Percentiles rank a stretch among this genome's conserved stretches.
These are phyloP conservation scores for Oncorhynchus clarkii DNA, from an alignment of 2,113 vertebrate species.

Conservation along the genomic window DNA sequence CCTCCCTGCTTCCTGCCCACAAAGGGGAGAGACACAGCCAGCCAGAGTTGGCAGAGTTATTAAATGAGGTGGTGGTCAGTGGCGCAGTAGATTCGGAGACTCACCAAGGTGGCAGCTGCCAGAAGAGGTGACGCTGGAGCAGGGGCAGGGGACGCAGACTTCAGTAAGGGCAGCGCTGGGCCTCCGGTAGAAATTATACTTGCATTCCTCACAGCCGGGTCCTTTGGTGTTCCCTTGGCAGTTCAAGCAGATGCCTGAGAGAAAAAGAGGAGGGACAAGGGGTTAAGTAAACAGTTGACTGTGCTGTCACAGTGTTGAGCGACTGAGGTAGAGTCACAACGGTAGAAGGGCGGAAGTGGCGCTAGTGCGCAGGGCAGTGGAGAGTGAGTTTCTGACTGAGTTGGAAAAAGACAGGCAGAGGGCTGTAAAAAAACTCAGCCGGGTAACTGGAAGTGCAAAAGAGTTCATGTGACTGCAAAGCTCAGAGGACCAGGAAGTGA, in stretches of 20 bases:
- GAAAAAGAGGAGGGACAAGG: constrained; percentile 18
- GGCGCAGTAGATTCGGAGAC: constrained; percentile 21
- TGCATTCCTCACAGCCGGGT: constrained; percentile 76
- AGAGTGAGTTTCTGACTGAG: no score
- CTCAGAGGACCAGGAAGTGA: not conserved
- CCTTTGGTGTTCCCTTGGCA: constrained; percentile 80
- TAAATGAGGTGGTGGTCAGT: not conserved
- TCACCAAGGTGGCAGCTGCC: constrained; percentile 79
- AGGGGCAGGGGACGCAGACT: constrained; percentile 76
- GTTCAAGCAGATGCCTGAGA: constrained; percentile 75
- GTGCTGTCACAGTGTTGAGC: constrained; percentile 3
- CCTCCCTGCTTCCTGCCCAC: no score
- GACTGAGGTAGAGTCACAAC: not conserved
- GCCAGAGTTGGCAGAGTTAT: not conserved
- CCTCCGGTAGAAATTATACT: constrained; percentile 70
- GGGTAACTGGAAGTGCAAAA: not conserved
- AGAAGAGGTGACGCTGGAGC: constrained; percentile 78
- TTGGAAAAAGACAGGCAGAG: not conserved
- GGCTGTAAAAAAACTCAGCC: not conserved
- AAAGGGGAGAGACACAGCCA: not conserved
- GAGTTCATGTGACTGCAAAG: not conserved
- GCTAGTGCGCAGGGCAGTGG: not conserved
- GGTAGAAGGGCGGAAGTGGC: not conserved
- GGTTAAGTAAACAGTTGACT: not conserved
- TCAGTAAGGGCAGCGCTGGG: constrained; percentile 25